Evolutionary conservation across 1,140 invertebrate species (phyloP).

Genomic region (Drosophila kanapiae): DNA sequence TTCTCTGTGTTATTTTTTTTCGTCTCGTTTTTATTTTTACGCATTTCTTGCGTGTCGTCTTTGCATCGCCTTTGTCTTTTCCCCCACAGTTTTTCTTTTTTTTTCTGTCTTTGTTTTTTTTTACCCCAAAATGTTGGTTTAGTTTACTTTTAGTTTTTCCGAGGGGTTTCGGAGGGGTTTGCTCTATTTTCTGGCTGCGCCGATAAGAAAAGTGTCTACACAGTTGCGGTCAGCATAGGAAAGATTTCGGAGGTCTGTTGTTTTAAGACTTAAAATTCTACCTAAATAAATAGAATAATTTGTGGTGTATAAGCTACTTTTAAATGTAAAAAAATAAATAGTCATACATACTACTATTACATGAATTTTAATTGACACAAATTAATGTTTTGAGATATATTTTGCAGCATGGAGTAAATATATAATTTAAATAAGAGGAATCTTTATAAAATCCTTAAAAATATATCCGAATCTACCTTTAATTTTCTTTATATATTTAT

Average conservation of each 20-base stretch:
- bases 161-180: conserved; percentile 35
- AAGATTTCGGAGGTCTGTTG: neutral
- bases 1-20: conserved; percentile 60
- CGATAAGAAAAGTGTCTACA: conserved; percentile 52
- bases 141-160: conserved; percentile 66
- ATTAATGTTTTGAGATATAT: neutral
- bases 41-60: conserved; percentile 79
- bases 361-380: neutral
- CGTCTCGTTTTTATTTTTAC: conserved; percentile 81
- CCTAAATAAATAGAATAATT: neutral
- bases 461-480: neutral
- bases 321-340: neutral
- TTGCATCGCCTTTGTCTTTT: conserved; percentile 39
- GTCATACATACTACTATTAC: too few species aligned
- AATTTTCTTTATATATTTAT: neutral
- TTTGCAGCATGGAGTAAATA: too few species aligned
- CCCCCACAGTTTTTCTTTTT: conserved; percentile 6
- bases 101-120: conserved; percentile 13
- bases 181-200: conserved; percentile 63
- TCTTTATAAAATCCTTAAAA: neutral
- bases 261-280: neutral
- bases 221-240: neutral
- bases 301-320: too few species aligned
- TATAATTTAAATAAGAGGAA: too few species aligned
- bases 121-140: conserved; percentile 36